Base-by-base conservation (phyloP, 2,888 invertebrate genomes). In the Allophyes oxyacanthae region DNA sequence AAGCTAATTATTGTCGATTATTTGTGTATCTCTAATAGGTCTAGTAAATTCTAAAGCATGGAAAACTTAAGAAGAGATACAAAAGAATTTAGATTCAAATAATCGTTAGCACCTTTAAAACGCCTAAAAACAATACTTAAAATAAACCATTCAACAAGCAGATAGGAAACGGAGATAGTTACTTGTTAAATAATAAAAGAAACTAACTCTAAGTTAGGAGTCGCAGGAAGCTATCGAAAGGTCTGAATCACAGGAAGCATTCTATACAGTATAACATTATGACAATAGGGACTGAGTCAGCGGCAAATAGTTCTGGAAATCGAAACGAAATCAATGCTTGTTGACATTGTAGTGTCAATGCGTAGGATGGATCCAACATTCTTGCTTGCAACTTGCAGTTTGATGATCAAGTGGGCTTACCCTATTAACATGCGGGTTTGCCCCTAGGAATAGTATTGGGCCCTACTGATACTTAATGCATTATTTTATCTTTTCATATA, bases 201-300 rank as follows among this genome's bases (percentile, higher is more conserved):
- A 20, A 14, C 15, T 36, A 41, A 57, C 41, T 57, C 69, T 64
- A 65, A 72, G 60, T 76, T 58, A 67, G 71, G 78, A 44, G 45
- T 50, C 46, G 33, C 74, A 75, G 81, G 81, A 82, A 75, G 57
- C 54, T 25, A 54, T 44, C 33, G 59, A 58, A 62, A 62, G 64
- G 64, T 40, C 60, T 81, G 75, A 81, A 81, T 81, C 78, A 62
- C 80, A 79, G 82, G 82, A 82, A 78, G 71, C 58, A 10, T 54
- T 43, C 52, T 48, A 60, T 64, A 44, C 52, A 3, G 67, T 54
- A 51, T 45, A 20, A 67, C 67, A 65, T 66, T 75, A 60, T 59
- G 48, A 75, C 66, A 63, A 65, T 69, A 53, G 62, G 30, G 26
- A 33, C 46, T 79, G 80, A 81, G 55, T 81, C 80, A 80, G 56